Base-by-base conservation (phyloP, 2,888 invertebrate genomes). In the Trisateles emortualis region DNA sequence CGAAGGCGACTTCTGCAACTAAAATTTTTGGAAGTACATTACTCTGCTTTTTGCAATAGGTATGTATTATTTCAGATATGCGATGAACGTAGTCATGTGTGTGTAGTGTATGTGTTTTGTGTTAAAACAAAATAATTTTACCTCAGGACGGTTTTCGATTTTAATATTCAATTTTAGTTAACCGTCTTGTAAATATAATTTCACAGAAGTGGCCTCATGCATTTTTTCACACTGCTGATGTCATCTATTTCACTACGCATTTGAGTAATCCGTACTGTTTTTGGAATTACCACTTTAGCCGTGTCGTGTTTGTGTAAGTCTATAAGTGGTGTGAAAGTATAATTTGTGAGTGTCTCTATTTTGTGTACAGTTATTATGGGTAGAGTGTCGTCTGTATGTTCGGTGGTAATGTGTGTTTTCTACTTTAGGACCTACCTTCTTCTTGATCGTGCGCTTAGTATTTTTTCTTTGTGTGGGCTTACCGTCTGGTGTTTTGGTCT, bases 381-480 rank as follows among this genome's bases (percentile, higher is more conserved):
- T 55, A 38, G 63, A 49, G 76, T 56, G 26, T 71, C 63, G 5
- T 86, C 79, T 57, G 83, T 82, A 59, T 86, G 84, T 52, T 77
- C 63, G 9, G 74, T 17, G 53, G 63, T 47, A 8, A n/a, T 68
- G 72, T 64, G 52, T 69, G 63, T 79, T 68, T 61, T 79, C 76
- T 43, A 43, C 49, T 59, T 40, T 62, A 48, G 56, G 58, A 9
- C 60, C 63, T 43, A 73, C 64, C 59, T 66, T 81, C 14, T 54
- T 59, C 17, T 63, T 80, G 19, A 74, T 80, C 2, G 74, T 64
- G 29, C 75, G 55, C 10, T 64, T 64, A n/a, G 45, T 57, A 4
- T 85, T 62, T 6, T 81, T 65, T 49, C 82, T 81, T 51, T 83
- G 83, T 41, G 48, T 64, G 13, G 46, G 38, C 57, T 68, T 78